Conservation (phyloP, 2,888 invertebrate genomes). For the Strigamia crassipes region DNA sequence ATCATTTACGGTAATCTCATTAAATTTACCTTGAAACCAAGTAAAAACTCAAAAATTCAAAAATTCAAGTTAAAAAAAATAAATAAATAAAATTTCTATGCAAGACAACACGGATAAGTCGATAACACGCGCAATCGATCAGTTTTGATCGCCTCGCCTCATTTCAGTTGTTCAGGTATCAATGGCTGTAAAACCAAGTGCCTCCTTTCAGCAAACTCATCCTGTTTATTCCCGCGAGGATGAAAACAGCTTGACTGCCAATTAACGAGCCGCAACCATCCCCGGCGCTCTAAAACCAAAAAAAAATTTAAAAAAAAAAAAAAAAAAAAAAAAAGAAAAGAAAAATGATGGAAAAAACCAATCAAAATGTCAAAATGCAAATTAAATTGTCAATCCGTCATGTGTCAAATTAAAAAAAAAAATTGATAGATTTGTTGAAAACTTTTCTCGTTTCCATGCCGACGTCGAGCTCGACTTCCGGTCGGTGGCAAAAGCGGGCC, state of each 20-base stretch:
- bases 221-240: conserved; percentile 1
- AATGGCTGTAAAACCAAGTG: neutral
- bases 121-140: no score
- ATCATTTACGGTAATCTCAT: no score
- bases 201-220: neutral
- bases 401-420: neutral
- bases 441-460: neutral
- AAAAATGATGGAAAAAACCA: neutral
- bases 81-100: no score
- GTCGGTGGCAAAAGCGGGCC: neutral
- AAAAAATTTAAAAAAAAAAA: no score
- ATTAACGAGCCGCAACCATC: neutral
- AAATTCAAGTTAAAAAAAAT: no score
- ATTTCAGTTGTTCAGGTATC: no score
- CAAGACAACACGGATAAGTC: no score
- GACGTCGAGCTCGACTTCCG: neutral
- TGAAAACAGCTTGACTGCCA: neutral
- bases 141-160: no score
- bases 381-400: neutral
- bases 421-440: neutral
- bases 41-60: no score
- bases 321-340: no score
- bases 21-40: no score
- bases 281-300: neutral
- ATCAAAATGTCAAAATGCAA: neutral